Percentiles rank a stretch among this genome's conserved stretches.
Conservation (phyloP, 2,797 vertebrate genomes). For the Poecilia gillii region DNA sequence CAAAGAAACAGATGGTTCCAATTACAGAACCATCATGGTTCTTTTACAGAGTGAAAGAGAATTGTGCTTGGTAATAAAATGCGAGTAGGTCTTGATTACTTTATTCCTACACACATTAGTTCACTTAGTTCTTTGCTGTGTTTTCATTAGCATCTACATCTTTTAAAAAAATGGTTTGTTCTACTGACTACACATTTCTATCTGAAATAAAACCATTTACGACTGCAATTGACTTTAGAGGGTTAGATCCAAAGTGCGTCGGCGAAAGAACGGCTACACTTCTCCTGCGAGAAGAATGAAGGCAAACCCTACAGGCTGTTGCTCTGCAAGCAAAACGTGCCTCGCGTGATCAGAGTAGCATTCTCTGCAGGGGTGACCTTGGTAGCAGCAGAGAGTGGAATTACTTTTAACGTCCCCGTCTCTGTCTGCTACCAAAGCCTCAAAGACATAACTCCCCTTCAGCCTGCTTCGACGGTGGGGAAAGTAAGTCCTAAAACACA, state of each 20-base stretch:
- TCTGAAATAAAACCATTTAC: constrained; percentile 33
- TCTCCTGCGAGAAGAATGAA: constrained; percentile 36
- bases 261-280: constrained; percentile 34
- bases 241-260: constrained; percentile 28
- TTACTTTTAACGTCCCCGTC: constrained; percentile 33
- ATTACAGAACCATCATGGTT: too few species aligned
- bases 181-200: constrained; percentile 23
- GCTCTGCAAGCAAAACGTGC: constrained; percentile 51
- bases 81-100: constrained; percentile 54
- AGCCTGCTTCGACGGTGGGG: neutral
- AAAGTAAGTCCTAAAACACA: neutral
- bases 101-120: constrained; percentile 53
- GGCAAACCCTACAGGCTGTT: constrained; percentile 45
- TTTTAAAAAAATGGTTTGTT: constrained; percentile 10
- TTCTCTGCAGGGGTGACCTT: constrained; percentile 49
- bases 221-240: constrained; percentile 33
- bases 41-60: constrained; percentile 67
- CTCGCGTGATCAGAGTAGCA: constrained; percentile 33
- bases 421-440: constrained; percentile 22
- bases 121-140: constrained; percentile 30
- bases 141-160: constrained; percentile 27
- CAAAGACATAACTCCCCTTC: constrained; percentile 18
- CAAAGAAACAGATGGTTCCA: constrained; percentile 69
- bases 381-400: constrained; percentile 45
- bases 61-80: constrained; percentile 70